A percentile compares a stretch with the other conserved stretches of the same genome.
Evolutionary conservation across 1,140 invertebrate genomes (phyloP).

Genomic region (Steinernema feltiae): DNA sequence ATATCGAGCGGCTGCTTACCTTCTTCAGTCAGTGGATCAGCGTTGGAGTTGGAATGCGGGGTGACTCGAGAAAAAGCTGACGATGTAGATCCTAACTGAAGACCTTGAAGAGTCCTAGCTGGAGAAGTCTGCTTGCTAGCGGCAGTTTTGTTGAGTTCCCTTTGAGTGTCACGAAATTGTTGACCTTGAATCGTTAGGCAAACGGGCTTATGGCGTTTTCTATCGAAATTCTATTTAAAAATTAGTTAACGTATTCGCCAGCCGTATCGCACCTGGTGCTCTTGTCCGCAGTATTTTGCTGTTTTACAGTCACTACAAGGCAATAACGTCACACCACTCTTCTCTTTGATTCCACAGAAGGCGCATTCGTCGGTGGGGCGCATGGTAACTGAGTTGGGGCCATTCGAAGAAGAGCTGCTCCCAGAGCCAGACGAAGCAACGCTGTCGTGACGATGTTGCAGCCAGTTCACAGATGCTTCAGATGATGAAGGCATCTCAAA

Average conservation of each 20-base stretch:
- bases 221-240: background rate
- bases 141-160: background rate
- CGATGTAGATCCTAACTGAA: background rate
- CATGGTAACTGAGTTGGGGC: background rate
- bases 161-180: background rate
- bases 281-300: background rate
- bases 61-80: background rate
- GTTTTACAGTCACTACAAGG: background rate
- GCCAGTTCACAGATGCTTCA: background rate
- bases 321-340: background rate
- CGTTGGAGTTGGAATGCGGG: background rate
- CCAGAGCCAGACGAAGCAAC: background rate
- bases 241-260: background rate
- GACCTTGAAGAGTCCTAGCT: background rate
- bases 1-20: too few relatives aligned
- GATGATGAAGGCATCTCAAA: too few relatives aligned
- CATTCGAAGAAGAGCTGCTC: background rate
- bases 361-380: background rate
- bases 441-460: background rate
- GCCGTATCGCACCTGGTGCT: background rate
- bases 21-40: background rate
- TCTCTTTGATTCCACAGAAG: background rate
- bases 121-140: background rate
- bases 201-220: background rate
- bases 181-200: background rate